Evolutionary conservation across 2,888 invertebrate genomes (phyloP), one percentile per base, ranked within the genome.

Genomic region (Anthophora plumipes): DNA sequence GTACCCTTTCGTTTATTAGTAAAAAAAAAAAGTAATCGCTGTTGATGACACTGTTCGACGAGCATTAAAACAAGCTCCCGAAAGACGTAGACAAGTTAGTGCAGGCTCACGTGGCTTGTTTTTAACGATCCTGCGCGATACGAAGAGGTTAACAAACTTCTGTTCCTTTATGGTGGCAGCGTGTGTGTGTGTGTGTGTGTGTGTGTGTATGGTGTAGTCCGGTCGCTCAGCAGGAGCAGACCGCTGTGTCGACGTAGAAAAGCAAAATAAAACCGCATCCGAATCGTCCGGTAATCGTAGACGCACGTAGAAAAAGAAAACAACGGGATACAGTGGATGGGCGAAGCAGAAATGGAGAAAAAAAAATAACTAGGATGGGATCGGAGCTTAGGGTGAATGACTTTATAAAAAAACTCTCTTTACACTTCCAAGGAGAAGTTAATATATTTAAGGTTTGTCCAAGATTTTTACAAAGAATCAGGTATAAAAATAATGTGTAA

Each of bases 131-230:
- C 59, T 17, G 14, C 54, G 11, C 73, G 79, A 79, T 63, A 59
- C 64, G 54, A 52, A 64, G 71, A 77, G 64, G 72, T 63, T 41
- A 71, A 66, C 61, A 82, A 78, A 77, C 66, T 72, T 86, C 63
- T 64, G 31, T 71, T 71, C 69, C 60, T 67, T 75, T 67, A 52
- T 77, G 79, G 71, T 41, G 57, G 63, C 5, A 14, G 9, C 64
- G 59, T 25, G 68, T 43, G 55, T 54, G n/a, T 31, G 31, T 43
- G 55, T 60, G n/a, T 57, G 46, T 48, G 31, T 43, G 55, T 54
- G n/a, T 31, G 31, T 43, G 55, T 60, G n/a, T 57, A 50, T 48
- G 31, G 37, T 14, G 67, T 14, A 57, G 37, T 64, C 25, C 55
- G 50, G 54, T 59, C 63, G 37, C 46, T 20, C 48, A 63, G 60